A percentile compares a stretch with the other conserved stretches of the same genome.
These are phyloP conservation scores for Cephonodes hylas DNA, from an alignment of 2,888 invertebrate genomes.

Conservation along the genomic window DNA sequence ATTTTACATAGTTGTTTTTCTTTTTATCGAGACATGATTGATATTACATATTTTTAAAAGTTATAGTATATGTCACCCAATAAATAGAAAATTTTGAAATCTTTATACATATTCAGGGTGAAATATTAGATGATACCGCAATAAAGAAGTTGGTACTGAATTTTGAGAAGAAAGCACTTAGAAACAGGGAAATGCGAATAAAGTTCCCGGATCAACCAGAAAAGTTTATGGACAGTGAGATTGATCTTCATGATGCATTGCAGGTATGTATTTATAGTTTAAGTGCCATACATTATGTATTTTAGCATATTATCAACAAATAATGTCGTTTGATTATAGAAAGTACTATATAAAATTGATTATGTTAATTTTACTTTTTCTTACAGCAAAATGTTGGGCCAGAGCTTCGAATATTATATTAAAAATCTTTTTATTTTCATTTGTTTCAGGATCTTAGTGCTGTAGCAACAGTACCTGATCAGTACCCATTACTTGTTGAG, in stretches of 20 bases:
- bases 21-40: too few relatives aligned
- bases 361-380: too few relatives aligned
- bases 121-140: conserved; percentile 91
- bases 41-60: too few relatives aligned
- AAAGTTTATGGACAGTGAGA: conserved; percentile 99
- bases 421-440: neutral
- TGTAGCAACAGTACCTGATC: conserved; percentile 96
- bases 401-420: too few relatives aligned
- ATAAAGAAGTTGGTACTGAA: conserved; percentile 93
- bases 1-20: too few relatives aligned
- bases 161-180: conserved; percentile 96
- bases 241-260: conserved; percentile 93
- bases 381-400: too few relatives aligned
- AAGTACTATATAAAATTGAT: too few relatives aligned
- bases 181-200: conserved; percentile 98
- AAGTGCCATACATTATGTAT: too few relatives aligned
- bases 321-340: too few relatives aligned
- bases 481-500: conserved; percentile 95
- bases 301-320: too few relatives aligned
- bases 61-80: too few relatives aligned
- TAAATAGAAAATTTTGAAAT: neutral
- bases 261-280: too few relatives aligned
- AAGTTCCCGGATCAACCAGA: conserved; percentile 98
- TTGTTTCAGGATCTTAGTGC: conserved; percentile 92
- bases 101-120: conserved; percentile 79